Evolutionary conservation across 2,888 invertebrate species (phyloP).

Genomic region (Conomelus anceps): DNA sequence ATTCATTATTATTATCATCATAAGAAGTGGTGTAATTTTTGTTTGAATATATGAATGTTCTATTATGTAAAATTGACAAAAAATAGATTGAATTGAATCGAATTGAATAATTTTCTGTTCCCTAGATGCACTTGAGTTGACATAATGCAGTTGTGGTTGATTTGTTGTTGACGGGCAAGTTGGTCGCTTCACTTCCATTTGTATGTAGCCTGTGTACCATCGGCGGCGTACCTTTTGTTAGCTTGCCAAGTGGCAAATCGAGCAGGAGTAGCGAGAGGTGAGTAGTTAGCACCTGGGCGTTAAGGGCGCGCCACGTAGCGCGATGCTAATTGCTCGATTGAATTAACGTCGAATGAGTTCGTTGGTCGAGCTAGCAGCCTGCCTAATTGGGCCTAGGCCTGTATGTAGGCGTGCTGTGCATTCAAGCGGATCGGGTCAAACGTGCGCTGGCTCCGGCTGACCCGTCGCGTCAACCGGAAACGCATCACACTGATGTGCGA

Average conservation of each 20-base stretch:
- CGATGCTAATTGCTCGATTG: not conserved
- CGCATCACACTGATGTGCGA: not conserved
- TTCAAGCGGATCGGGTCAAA: not conserved
- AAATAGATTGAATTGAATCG: too few species aligned
- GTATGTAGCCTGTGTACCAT: not conserved
- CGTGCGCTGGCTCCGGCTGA: too few species aligned
- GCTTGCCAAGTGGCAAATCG: not conserved
- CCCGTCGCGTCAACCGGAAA: too few species aligned
- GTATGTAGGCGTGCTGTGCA: not conserved
- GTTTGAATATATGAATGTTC: too few species aligned
- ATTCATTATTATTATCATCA: too few species aligned
- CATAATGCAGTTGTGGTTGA: too few species aligned
- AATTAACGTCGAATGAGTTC: not conserved
- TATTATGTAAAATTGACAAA: too few species aligned
- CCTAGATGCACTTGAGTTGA: too few species aligned
- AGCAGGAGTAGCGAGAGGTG: not conserved
- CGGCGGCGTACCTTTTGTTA: not conserved
- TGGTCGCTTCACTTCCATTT: not conserved
- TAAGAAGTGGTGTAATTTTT: too few species aligned
- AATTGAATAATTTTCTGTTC: too few species aligned
- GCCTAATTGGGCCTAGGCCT: not conserved
- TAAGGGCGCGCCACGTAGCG: not conserved
- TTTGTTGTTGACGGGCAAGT: not conserved
- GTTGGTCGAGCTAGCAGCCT: not conserved
- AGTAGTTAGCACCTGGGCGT: not conserved